Conservation (phyloP, 2,113 vertebrate species). For the Genyomyrus donnyi region DNA sequence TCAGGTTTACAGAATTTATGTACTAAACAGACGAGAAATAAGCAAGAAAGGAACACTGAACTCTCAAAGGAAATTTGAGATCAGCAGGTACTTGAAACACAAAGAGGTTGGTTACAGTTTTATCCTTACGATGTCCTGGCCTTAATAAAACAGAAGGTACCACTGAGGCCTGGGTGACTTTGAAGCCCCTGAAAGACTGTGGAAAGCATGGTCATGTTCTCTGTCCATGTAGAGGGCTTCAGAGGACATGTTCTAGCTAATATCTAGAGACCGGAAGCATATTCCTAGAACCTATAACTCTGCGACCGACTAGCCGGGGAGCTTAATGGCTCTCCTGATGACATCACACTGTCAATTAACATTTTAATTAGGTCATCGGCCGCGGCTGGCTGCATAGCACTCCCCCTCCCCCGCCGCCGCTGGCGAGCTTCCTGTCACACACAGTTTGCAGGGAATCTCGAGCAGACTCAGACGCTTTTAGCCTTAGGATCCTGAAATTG, state of each 20-base stretch:
- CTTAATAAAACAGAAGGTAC: not conserved
- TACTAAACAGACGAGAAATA: not conserved
- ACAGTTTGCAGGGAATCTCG: constrained; percentile 1
- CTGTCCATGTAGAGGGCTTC: not conserved
- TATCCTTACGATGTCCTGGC: not conserved
- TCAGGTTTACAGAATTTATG: not conserved
- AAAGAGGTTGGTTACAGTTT: not conserved
- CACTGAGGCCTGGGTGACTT: not conserved
- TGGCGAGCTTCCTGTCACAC: not conserved
- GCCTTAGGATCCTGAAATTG: constrained; percentile 17
- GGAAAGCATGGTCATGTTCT: not conserved
- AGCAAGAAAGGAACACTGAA: not conserved
- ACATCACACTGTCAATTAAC: constrained; percentile 19
- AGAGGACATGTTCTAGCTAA: constrained; percentile 2
- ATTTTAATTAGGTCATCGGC: not conserved
- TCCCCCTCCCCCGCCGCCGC: not conserved
- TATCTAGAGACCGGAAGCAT: not conserved
- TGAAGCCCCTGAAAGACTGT: not conserved
- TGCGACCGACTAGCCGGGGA: not conserved
- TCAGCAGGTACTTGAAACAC: not conserved
- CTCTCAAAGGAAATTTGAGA: not conserved
- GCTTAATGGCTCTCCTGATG: not conserved
- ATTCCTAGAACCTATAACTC: not conserved
- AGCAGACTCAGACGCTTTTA: constrained; percentile 12
- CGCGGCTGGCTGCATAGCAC: not conserved